Conservation (phyloP, 2,797 vertebrate species). For the Enteromius treurensis region DNA sequence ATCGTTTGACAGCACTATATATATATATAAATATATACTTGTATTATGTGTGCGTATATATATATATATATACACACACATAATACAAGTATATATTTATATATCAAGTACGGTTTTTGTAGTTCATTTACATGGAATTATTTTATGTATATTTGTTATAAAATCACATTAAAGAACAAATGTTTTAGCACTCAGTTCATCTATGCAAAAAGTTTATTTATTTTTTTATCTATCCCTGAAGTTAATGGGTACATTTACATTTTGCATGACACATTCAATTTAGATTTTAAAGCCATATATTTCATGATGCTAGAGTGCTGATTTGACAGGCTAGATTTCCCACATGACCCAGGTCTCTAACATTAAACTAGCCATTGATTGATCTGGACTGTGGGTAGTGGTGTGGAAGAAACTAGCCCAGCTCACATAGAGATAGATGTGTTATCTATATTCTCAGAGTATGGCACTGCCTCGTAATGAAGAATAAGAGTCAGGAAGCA, state of each 20-base stretch:
- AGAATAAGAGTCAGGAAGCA: background rate
- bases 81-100: too few species aligned
- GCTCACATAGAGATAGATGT: constrained; percentile 47
- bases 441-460: constrained; percentile 49
- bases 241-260: constrained; percentile 27
- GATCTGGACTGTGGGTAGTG: constrained; percentile 50
- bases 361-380: constrained; percentile 57
- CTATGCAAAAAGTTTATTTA: background rate
- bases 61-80: background rate
- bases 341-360: constrained; percentile 44
- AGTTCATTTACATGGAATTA: background rate
- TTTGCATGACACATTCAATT: constrained; percentile 20
- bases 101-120: background rate
- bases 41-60: too few species aligned
- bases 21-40: background rate
- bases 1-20: background rate
- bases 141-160: background rate
- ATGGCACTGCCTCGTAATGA: constrained; percentile 1
- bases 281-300: constrained; percentile 19
- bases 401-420: constrained; percentile 25
- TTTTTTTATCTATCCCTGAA: background rate
- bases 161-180: background rate
- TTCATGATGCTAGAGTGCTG: background rate
- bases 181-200: constrained; percentile 7
- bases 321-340: constrained; percentile 47